Base-by-base conservation (phyloP, 2,888 invertebrate species). In the Pycnomerus fuliginosus region DNA sequence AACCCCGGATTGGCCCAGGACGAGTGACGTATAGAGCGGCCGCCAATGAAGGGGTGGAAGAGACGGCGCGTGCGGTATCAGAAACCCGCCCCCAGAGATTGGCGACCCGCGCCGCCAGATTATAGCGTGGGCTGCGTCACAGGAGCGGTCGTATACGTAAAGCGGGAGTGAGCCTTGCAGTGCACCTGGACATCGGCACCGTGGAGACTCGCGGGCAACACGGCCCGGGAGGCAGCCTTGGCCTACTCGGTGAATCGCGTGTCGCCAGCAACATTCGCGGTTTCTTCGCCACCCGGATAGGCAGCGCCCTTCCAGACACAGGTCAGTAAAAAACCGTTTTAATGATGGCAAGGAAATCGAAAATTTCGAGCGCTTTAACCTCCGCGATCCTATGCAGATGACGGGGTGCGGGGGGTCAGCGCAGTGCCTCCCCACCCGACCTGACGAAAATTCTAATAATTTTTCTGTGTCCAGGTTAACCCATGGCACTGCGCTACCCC, bases 261-360 rank as follows among this genome's bases (percentile, higher is more conserved):
- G 83, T 85, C 67, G 85, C 86, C 70, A 81, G 77, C 74, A 84
- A 84, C 74, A 81, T 86, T 73, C 78, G 80, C 69, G 85, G 85
- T 64, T 85, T 80, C 76, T 79, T 87, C 60, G 76, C 80, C 67
- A 80, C 79, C 73, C 80, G 82, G 65, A 77, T 84, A 71, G 76
- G 81, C 71, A 79, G 81, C 68, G 76, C 82, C 69, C 78, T 83
- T 74, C 78, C 82, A 66, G 85, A 86, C 67, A 82, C 85, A 83
- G 86, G 86, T 86, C 62, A 77, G 80, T 52, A 27, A n/a, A 3
- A 12, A 15, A 23, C 14, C 15, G 27, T 25, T 16, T 17, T 7
- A 7, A 1, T 24, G n/a, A 22, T 16, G 4, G 16, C 17, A 16
- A 17, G n/a, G 17, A 33, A 33, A n/a, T n/a, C n/a, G 11, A 4